Evolutionary conservation across 2,797 vertebrate species (phyloP), one percentile per base, ranked within the genome.

Genomic region (Trichosurus vulpecula): DNA sequence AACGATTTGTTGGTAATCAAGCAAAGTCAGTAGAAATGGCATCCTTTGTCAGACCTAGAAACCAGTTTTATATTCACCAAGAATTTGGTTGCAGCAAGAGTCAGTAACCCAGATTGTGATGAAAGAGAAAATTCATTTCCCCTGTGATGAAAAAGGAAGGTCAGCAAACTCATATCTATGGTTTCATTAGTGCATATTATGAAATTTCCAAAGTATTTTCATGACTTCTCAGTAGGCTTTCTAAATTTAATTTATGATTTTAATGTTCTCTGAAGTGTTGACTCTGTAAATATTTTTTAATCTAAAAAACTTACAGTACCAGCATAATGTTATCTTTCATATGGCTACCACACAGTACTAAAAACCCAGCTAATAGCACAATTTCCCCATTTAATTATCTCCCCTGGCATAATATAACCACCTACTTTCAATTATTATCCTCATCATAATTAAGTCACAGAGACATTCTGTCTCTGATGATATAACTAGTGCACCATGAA

Each of bases 281-380:
- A 98, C 96, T 98, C 96, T 94, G 95, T 97, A 98, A 98, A 98
- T 98, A 98, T 98, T 98, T 98, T 96, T 96, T 97, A 97, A 97
- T 97, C 94, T 96, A 96, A 98, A 93, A 97, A 98, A 97, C 55
- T 92, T 95, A 93, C 96, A 97, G 57, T 96, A 29, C 81, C 95
- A 98, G 94, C 95, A 94, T 96, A 93, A 95, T 95, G 94, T 97
- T 95, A 97, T 96, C 95, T 97, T 97, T 98, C 97, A 97, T 74
- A 66, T 96, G 94, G 95, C 97, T 95, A 98, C 97, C 96, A 96
- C 94, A 97, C 92, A 96, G 87, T 94, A 98, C 96, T 98, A 98
- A 0, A 1, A 97, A 95, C 92, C 90, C 16, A 96, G 96, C 97
- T 98, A 97, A 97, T 97, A 94, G 96, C 93, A 66, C 94, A 96